These are phyloP conservation scores for Tribolium freemani DNA, from an alignment of 2,888 invertebrate genomes.

Conservation along the genomic window DNA sequence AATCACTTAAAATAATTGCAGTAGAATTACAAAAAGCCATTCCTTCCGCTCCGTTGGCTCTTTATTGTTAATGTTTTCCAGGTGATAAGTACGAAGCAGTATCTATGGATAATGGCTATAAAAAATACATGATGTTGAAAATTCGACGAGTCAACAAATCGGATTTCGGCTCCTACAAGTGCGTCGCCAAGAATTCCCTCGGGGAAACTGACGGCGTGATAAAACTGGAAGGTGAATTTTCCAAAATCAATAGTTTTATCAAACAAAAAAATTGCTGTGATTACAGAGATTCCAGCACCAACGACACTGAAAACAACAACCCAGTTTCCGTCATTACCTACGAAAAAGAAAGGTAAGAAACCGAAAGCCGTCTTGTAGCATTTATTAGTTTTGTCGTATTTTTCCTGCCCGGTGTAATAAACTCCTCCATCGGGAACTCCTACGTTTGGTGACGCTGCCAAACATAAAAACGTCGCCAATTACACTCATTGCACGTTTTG, in stretches of 20 bases:
- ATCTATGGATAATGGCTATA: conserved; percentile 87
- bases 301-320: conserved; percentile 80
- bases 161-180: conserved; percentile 91
- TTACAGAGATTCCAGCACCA: conserved; percentile 88
- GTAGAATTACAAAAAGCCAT: too few relatives aligned
- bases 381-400: conserved; percentile 45
- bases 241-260: conserved; percentile 19
- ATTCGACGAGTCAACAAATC: conserved; percentile 83
- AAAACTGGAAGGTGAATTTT: conserved; percentile 83
- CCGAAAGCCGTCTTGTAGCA: conserved; percentile 23
- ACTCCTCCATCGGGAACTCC: conserved; percentile 42
- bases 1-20: too few relatives aligned
- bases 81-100: conserved; percentile 91
- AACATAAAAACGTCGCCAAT: conserved; percentile 54
- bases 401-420: conserved; percentile 38
- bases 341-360: conserved; percentile 77
- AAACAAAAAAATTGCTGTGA: conserved; percentile 37
- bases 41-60: neutral
- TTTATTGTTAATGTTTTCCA: conserved; percentile 62
- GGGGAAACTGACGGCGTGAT: conserved; percentile 93
- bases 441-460: conserved; percentile 41
- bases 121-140: conserved; percentile 91
- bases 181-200: conserved; percentile 91
- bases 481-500: conserved; percentile 51
- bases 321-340: conserved; percentile 72